These are phyloP conservation scores for Automeris io DNA, from an alignment of 2,888 invertebrate genomes.

Conservation along the genomic window DNA sequence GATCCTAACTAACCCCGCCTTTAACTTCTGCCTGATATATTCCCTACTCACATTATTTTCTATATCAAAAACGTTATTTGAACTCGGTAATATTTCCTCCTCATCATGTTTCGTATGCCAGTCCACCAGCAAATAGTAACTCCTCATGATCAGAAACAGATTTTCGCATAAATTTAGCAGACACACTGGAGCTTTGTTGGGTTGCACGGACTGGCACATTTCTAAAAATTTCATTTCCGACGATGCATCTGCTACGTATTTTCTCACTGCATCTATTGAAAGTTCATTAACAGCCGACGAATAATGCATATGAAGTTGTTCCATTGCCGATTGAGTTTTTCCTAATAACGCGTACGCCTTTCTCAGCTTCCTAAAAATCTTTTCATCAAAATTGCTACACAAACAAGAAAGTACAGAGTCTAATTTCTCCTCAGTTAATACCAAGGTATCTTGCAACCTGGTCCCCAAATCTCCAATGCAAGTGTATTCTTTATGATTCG, in stretches of 20 bases:
- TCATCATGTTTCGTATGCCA: conserved; percentile 82
- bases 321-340: conserved; percentile 94
- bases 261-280: conserved; percentile 79
- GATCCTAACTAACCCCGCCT: conserved; percentile 89
- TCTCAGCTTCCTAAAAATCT: conserved; percentile 88
- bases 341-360: conserved; percentile 92
- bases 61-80: conserved; percentile 66
- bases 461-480: conserved; percentile 92
- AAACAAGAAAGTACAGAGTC: conserved; percentile 91
- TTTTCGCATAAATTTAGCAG: conserved; percentile 91
- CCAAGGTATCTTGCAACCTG: conserved; percentile 92
- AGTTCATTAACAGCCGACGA: conserved; percentile 93
- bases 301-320: conserved; percentile 96
- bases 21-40: conserved; percentile 92
- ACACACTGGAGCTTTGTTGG: conserved; percentile 77
- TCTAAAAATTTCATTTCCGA: conserved; percentile 83
- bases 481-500: conserved; percentile 90
- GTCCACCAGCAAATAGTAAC: conserved; percentile 85
- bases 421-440: conserved; percentile 93
- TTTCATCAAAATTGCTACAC: conserved; percentile 84
- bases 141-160: conserved; percentile 87
- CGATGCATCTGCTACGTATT: conserved; percentile 50
- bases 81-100: conserved; percentile 35
- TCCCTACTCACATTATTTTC: conserved; percentile 83
- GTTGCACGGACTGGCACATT: conserved; percentile 80